phyloP scores from a whole-genome alignment of 1,140 invertebrate genomes.

The Formica exsecta region DNA sequence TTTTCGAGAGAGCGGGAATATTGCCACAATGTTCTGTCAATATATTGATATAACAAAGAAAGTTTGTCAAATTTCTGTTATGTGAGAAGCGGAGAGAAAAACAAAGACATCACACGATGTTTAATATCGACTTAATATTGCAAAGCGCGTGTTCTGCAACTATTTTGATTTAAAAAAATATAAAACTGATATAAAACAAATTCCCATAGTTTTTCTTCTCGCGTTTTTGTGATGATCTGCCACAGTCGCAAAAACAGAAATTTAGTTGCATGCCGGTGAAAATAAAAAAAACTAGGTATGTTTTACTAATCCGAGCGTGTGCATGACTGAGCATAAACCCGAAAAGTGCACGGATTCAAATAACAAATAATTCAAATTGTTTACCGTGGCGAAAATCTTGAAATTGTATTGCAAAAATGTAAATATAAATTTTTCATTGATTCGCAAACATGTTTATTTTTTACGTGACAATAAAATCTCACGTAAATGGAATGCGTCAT shows the following conservation, averaged over 20 bases:
- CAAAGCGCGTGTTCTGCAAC: neutral
- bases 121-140: neutral
- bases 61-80: neutral
- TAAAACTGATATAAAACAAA: too few relatives aligned
- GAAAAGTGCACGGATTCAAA: neutral
- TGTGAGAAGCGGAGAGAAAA: neutral
- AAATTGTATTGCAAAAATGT: neutral
- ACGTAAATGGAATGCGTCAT: neutral
- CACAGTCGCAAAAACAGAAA: neutral
- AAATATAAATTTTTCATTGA: neutral
- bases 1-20: neutral
- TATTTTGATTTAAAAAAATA: neutral
- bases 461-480: neutral
- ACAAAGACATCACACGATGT: neutral
- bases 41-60: neutral
- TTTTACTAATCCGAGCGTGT: neutral
- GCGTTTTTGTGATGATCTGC: too few relatives aligned
- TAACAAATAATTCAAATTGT: neutral
- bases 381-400: neutral
- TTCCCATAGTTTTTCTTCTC: neutral
- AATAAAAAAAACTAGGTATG: neutral
- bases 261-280: neutral
- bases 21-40: neutral
- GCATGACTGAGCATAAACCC: neutral
- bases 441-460: neutral